Evolutionary conservation across 2,888 invertebrate species (phyloP).

Genomic region (Bellardia bayeri): DNA sequence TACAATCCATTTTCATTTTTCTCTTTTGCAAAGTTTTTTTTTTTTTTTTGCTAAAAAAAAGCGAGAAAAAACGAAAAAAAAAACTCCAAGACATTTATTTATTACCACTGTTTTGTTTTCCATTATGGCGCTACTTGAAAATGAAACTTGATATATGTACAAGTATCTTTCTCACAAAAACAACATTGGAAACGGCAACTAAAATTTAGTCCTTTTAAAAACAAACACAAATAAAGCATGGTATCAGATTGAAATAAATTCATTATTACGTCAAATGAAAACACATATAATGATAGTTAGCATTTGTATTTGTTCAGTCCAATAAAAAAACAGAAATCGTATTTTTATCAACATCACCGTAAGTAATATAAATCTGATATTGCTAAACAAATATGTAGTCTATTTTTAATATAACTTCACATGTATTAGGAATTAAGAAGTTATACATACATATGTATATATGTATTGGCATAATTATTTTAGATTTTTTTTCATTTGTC

Average conservation of each 20-base stretch:
- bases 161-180: background rate
- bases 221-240: background rate
- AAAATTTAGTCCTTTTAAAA: background rate
- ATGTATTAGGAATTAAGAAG: too few species aligned
- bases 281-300: background rate
- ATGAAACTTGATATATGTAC: conserved; percentile 28
- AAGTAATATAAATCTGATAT: too few species aligned
- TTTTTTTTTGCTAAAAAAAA: conserved; percentile 3
- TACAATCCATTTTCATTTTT: conserved; percentile 37
- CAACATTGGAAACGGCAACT: background rate
- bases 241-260: conserved; percentile 13
- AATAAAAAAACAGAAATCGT: background rate
- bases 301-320: background rate
- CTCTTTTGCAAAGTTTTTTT: conserved; percentile 9
- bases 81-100: conserved; percentile 54
- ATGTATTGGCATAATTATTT: too few species aligned
- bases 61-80: background rate
- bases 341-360: too few species aligned
- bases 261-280: conserved; percentile 1
- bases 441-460: too few species aligned
- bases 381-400: too few species aligned
- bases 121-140: conserved; percentile 37
- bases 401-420: too few species aligned
- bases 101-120: conserved; percentile 39
- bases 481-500: too few species aligned